A percentile compares a stretch with the other conserved stretches of the same genome.
These are phyloP conservation scores for Tyto alba DNA, from an alignment of 2,113 vertebrate genomes.

Conservation along the genomic window DNA sequence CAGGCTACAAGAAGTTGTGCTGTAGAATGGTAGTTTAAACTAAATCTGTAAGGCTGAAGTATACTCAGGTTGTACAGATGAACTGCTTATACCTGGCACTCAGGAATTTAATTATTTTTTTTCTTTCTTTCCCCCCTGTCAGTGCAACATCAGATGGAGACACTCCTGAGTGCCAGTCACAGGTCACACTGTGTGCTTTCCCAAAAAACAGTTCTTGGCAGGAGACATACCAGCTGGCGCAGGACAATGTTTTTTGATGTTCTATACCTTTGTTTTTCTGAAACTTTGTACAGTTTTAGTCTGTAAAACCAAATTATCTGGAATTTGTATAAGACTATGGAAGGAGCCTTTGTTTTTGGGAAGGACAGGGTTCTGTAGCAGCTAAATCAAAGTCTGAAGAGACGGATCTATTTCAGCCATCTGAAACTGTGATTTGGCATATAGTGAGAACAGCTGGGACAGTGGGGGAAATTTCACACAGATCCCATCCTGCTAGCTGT, in stretches of 20 bases:
- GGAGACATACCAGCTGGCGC: not conserved
- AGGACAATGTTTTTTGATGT: not conserved
- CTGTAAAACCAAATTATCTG: not conserved
- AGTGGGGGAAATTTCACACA: not conserved
- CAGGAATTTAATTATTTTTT: not conserved
- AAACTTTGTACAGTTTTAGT: not conserved
- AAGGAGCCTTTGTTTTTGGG: not conserved
- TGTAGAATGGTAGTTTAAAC: not conserved
- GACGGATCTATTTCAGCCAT: not conserved
- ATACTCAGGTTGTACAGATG: not conserved
- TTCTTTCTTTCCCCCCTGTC: not conserved
- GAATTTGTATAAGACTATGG: not conserved
- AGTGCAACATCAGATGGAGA: not conserved
- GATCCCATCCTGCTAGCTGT: not conserved
- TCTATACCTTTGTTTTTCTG: not conserved
- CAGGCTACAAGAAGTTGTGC: not conserved
- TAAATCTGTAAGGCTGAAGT: not conserved
- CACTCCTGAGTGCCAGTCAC: not conserved
- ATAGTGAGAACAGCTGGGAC: constrained; percentile 1
- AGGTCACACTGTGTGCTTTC: not conserved
- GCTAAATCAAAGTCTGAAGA: not conserved
- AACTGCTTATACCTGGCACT: not conserved
- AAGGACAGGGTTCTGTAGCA: not conserved
- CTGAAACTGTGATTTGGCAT: not conserved
- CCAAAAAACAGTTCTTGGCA: not conserved